Evolutionary conservation across 2,888 invertebrate species (phyloP), one percentile per base, ranked within the genome.

Genomic region (Apodemia duryi): DNA sequence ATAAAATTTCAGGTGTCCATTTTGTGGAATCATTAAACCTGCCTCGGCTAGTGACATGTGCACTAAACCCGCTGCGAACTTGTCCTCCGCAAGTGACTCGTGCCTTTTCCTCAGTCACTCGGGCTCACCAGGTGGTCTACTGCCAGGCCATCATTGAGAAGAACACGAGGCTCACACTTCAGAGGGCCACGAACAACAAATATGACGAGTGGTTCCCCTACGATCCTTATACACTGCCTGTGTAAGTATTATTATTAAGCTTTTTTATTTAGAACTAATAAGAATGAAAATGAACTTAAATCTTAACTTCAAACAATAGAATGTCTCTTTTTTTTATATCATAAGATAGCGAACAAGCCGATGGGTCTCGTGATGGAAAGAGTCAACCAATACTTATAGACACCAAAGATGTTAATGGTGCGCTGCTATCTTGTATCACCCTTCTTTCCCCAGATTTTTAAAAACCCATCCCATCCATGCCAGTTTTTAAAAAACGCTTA

Each of bases 121-220:
- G 96, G 63, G 93, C 95, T 10, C 96, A 98, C 82, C 98, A 98
- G 79, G 92, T 99, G 64, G 97, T 96, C 0, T 98, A 98, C 86
- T 98, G 98, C 84, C 97, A 97, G 81, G 94, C 97, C 0, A 94
- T 98, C 62, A 95, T 98, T 52, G 98, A 98, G 82, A 94, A 95
- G 74, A 98, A 98, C 86, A 84, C 94, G 0, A 91, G 97, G 2
- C 84, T 88, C 52, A 91, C 92, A 51, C 76, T 93, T 13, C 89
- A 88, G 77, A 7, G 85, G 72, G 69, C 83, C 2, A 83, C 82
- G n/a, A 32, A 54, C 29, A 54, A 54, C 54, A 84, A 93, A 11
- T 93, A 93, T 63, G 88, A 95, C 1, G 94, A 95, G 66, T 97
- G 96, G 91, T 98, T 97, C 81, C 98, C 98, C 0, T 98, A 98